phyloP scores from a whole-genome alignment of 2,113 vertebrate genomes.

The Ceyx cyanopectus region DNA sequence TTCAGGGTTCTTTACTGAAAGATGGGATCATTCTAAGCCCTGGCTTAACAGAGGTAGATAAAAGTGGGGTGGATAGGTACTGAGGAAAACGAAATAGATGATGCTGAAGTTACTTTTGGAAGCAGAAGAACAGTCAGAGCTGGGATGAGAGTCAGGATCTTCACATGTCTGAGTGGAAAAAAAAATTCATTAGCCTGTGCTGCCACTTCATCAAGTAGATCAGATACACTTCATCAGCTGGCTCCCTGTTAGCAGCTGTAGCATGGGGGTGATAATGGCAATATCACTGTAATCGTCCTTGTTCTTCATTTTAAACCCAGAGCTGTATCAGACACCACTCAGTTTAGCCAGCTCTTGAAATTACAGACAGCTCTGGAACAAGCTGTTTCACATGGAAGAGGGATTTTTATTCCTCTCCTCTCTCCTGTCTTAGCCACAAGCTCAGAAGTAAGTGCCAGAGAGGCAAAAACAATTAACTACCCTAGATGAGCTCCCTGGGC shows the following conservation, averaged over 20 bases:
- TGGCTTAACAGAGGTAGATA: not conserved
- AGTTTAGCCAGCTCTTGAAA: not conserved
- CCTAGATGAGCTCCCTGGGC: not conserved
- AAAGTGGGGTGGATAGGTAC: not conserved
- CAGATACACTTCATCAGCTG: constrained; percentile 20
- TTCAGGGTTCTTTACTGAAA: not conserved
- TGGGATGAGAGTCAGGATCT: not conserved
- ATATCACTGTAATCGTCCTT: not conserved
- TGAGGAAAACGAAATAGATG: not conserved
- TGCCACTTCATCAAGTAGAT: constrained; percentile 1
- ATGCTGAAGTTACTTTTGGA: not conserved
- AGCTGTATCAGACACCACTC: not conserved
- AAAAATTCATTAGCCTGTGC: not conserved
- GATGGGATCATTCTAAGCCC: not conserved
- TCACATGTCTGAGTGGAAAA: not conserved
- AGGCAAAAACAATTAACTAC: not conserved
- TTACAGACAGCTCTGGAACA: not conserved
- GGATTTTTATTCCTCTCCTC: not conserved
- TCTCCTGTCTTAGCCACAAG: not conserved
- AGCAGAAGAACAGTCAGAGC: not conserved
- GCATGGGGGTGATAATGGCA: not conserved
- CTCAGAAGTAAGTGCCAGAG: not conserved
- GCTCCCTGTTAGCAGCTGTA: not conserved
- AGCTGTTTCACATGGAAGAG: not conserved
- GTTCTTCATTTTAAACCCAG: not conserved